Conservation (phyloP, 2,888 invertebrate species). For the Dynastes hyllus region DNA sequence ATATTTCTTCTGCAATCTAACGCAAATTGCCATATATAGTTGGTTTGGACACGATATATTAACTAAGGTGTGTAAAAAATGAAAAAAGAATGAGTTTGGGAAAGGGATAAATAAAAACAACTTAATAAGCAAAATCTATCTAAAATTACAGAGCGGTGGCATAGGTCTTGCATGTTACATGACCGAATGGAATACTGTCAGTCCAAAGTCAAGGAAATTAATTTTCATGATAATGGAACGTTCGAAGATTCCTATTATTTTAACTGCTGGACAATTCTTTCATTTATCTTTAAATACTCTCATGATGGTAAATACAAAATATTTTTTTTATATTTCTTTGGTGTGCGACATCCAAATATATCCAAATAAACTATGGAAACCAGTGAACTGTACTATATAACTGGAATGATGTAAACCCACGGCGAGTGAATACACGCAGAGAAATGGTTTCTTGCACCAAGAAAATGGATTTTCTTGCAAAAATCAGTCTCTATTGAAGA, state of each 20-base stretch:
- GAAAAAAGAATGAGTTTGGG: too few relatives aligned
- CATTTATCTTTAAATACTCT: slow-evolving; percentile 53
- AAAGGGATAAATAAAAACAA: too few relatives aligned
- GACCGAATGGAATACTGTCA: slow-evolving; percentile 58
- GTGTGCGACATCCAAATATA: not conserved
- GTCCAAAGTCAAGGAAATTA: slow-evolving; percentile 52
- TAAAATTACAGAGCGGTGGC: slow-evolving; percentile 48
- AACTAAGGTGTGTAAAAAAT: slow-evolving; percentile 52
- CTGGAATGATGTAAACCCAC: too few relatives aligned
- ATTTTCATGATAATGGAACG: slow-evolving; percentile 58
- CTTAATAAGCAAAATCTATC: too few relatives aligned
- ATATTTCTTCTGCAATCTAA: slow-evolving; percentile 57
- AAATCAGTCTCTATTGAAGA: too few relatives aligned
- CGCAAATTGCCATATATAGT: slow-evolving; percentile 58
- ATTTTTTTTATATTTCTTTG: not conserved
- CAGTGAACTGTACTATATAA: too few relatives aligned
- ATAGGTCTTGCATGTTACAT: slow-evolving; percentile 57
- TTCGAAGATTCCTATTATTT: slow-evolving; percentile 56
- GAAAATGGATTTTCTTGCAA: too few relatives aligned
- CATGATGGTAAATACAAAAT: slow-evolving; percentile 50
- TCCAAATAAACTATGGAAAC: too few relatives aligned
- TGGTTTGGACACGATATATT: slow-evolving; percentile 60
- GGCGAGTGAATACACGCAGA: too few relatives aligned
- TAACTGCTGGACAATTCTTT: slow-evolving; percentile 59
- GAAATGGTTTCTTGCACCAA: too few relatives aligned